Base-by-base conservation (phyloP, 1,140 invertebrate species). In the Chymomyza costata region DNA sequence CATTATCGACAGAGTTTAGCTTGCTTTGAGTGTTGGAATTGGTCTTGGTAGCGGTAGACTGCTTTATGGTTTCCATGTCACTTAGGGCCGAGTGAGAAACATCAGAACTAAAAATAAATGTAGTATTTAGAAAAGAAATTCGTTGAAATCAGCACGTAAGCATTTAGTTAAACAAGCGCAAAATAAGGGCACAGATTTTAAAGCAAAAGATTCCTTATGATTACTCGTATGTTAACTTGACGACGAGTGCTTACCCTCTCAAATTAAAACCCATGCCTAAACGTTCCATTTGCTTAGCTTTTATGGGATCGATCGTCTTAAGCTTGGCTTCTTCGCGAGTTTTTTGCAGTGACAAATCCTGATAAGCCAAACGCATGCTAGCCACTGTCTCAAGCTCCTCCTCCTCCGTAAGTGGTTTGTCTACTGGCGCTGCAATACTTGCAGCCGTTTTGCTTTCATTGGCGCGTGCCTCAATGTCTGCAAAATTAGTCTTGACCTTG, bases 31-130 rank as follows among this genome's bases (percentile, higher is more conserved):
- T 8, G 25, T 41, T 53, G n/a, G n/a, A n/a, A n/a, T n/a, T n/a
- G 8, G 44, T 39, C 43, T 84, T 85, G 1, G 86, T 69, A 0
- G 88, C 87, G 2, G 69, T 61, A 0, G 69, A 21, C 86, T 99
- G 97, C 82, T 96, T 92, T 70, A 99, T 96, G 3, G 90, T 91
- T 70, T 93, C 91, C 95, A 99, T 99, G 81, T 98, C 97, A 41
- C 91, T 92, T 32, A 97, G 84, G 7, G 95, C 96, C 6, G 96
- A 98, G 88, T 99, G 97, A 65, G 94, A 96, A 28, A 96, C 91
- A 53, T 91, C 92, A 54, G 78, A 66, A 13, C 82, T 62, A 8
- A 2, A 61, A 19, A 7, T 8, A 44, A 54, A 37, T 48, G 17
- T 25, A 25, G 21, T 5, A 25, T 25, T 25, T 25, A 5, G 21